phyloP scores from a whole-genome alignment of 2,113 vertebrate genomes.

The Boleophthalmus pectinirostris region DNA sequence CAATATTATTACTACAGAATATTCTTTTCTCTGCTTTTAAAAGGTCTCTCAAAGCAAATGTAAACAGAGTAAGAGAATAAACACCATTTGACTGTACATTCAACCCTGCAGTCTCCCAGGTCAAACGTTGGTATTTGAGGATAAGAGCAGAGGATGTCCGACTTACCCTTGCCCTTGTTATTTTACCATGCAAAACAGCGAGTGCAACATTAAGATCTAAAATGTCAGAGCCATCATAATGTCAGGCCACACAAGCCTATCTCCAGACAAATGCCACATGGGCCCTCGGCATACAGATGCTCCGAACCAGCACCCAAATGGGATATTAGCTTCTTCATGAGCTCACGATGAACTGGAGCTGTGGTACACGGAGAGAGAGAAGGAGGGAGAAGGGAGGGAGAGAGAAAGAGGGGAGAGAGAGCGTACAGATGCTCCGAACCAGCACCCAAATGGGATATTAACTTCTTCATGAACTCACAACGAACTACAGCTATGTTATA shows the following conservation, averaged over 20 bases:
- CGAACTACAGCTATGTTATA: too few relatives aligned
- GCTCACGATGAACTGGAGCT: conserved; percentile 11
- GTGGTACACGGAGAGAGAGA: conserved; percentile 3
- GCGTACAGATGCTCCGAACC: too few relatives aligned
- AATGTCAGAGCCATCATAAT: conserved; percentile 77
- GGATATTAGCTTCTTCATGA: conserved; percentile 32
- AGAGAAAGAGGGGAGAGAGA: background rate
- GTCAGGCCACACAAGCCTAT: conserved; percentile 66
- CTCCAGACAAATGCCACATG: conserved; percentile 69
- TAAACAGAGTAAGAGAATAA: background rate
- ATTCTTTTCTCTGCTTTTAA: background rate
- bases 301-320: conserved; percentile 25
- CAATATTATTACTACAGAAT: too few relatives aligned
- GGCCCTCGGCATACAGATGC: conserved; percentile 65
- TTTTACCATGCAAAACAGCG: conserved; percentile 72
- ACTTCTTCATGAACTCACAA: too few relatives aligned
- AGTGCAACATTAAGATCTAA: conserved; percentile 69
- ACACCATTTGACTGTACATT: background rate
- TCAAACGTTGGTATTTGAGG: conserved; percentile 39
- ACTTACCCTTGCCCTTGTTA: conserved; percentile 23
- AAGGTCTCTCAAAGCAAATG: background rate
- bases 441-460: too few relatives aligned
- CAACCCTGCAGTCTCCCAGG: background rate
- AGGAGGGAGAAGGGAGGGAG: background rate
- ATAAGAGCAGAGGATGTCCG: conserved; percentile 17